Conservation (phyloP, 2,113 vertebrate genomes). For the Hiodon tergisus region DNA sequence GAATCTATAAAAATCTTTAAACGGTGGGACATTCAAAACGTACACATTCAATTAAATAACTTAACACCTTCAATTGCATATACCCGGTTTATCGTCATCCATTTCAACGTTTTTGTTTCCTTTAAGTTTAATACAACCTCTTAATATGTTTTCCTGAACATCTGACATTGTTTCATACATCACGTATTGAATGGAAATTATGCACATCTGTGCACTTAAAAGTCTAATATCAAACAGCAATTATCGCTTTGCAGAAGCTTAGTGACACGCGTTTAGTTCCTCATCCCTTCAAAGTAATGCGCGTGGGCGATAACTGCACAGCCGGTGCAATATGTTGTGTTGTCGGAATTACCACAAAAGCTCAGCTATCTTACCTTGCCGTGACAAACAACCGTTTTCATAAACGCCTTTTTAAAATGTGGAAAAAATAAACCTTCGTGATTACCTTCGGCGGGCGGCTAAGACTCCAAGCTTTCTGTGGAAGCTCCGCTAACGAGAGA, state of each 20-base stretch:
- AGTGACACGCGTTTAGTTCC: constrained; percentile 1
- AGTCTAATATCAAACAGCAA: constrained; percentile 5
- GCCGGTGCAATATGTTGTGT: neutral
- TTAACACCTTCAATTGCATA: no score
- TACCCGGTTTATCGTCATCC: no score
- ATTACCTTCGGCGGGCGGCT: constrained; percentile 12
- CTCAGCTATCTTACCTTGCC: neutral
- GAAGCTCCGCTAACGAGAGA: neutral
- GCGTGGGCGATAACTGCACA: neutral
- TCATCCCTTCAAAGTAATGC: constrained; percentile 2
- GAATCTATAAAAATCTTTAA: no score
- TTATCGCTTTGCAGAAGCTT: neutral
- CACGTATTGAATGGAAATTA: neutral
- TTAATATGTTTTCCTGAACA: neutral
- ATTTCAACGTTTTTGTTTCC: neutral
- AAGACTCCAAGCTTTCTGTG: constrained; percentile 19
- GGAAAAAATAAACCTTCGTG: neutral
- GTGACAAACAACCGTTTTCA: neutral
- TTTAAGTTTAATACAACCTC: neutral
- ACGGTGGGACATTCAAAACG: no score
- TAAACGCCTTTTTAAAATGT: neutral
- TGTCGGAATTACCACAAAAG: neutral
- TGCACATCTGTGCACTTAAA: neutral
- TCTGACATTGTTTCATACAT: neutral
- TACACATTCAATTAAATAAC: no score